Evolutionary conservation across 2,888 invertebrate species (phyloP).

Genomic region (Flabesymbios commensalis): DNA sequence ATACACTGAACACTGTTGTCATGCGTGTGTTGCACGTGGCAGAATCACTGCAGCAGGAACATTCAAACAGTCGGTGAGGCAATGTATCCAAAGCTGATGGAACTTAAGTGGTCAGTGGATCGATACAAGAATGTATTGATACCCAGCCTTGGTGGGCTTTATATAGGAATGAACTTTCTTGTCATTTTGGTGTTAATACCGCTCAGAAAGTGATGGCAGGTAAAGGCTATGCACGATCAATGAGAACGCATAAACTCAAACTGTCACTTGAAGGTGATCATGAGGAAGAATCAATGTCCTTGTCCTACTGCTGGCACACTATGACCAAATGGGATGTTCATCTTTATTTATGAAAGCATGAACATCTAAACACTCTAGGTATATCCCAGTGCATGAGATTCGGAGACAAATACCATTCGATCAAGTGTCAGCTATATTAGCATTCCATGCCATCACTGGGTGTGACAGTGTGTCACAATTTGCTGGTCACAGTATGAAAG

Average conservation of each 20-base stretch:
- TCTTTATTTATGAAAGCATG: neutral
- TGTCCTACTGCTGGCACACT: neutral
- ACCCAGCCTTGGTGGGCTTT: slow-evolving; percentile 11
- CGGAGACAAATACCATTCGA: neutral
- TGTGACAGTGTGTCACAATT: slow-evolving; percentile 2
- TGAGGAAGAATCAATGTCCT: slow-evolving; percentile 2
- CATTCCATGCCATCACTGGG: slow-evolving; percentile 10
- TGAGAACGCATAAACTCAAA: slow-evolving; percentile 17
- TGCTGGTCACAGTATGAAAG: neutral
- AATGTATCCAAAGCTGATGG: slow-evolving; percentile 9
- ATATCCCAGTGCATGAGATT: slow-evolving; percentile 6
- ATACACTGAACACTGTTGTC: slow-evolving; percentile 18
- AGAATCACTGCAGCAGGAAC: neutral
- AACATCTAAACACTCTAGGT: neutral
- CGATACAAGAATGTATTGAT: slow-evolving; percentile 7
- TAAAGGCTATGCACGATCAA: slow-evolving; percentile 14
- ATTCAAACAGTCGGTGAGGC: slow-evolving; percentile 9
- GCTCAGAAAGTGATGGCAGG: slow-evolving; percentile 12
- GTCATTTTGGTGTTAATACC: slow-evolving; percentile 12
- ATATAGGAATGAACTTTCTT: slow-evolving; percentile 22
- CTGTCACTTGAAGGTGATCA: neutral
- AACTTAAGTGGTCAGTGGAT: slow-evolving; percentile 9
- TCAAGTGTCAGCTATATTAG: neutral
- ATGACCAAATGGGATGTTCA: neutral
- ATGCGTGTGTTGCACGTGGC: neutral